phyloP scores from a whole-genome alignment of 2,113 vertebrate species.

The Nipponia nippon region DNA sequence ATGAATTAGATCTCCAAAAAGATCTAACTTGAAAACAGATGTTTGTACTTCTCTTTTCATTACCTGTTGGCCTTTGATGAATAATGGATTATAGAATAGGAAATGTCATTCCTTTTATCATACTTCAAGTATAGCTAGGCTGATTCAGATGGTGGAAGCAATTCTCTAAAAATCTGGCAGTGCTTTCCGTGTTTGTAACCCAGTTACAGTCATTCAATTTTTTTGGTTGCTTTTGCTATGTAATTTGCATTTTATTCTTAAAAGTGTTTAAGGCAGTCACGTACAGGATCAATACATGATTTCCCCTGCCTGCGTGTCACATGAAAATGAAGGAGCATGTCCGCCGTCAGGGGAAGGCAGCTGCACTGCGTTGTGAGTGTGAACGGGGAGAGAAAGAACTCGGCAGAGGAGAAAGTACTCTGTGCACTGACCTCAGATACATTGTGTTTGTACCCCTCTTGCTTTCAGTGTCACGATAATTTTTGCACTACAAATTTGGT shows the following conservation, averaged over 20 bases:
- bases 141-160: neutral
- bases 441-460: neutral
- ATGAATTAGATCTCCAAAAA: conserved; percentile 8
- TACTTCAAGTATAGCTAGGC: neutral
- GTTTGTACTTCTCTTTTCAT: conserved; percentile 30
- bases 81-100: conserved; percentile 32
- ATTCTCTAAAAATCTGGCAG: neutral
- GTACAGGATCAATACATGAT: neutral
- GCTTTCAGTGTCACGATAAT: neutral
- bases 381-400: neutral
- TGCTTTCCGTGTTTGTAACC: neutral
- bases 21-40: conserved; percentile 25
- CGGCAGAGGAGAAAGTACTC: neutral
- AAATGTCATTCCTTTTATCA: conserved; percentile 37
- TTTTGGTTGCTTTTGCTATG: neutral
- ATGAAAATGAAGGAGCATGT: neutral
- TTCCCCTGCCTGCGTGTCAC: neutral
- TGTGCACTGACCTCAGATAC: neutral
- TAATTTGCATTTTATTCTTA: neutral
- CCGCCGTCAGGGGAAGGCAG: neutral
- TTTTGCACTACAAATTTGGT: neutral
- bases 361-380: neutral
- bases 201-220: neutral
- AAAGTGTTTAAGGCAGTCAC: neutral
- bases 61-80: neutral